These are phyloP conservation scores for Limnodromus scolopaceus DNA, from an alignment of 2,797 vertebrate species.

Conservation along the genomic window DNA sequence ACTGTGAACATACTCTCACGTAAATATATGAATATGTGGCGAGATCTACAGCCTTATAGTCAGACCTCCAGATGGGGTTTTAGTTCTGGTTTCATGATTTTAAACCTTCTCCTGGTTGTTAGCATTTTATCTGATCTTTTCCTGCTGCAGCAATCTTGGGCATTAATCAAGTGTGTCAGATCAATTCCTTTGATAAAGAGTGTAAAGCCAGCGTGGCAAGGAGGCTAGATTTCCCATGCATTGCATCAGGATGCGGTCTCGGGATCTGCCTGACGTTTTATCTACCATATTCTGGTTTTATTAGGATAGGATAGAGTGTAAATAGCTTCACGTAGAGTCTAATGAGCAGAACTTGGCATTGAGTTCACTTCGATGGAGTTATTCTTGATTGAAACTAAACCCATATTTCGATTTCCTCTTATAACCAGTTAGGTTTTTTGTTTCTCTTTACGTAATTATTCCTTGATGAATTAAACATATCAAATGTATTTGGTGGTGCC, in stretches of 20 bases:
- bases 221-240: not conserved
- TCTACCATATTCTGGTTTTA: not conserved
- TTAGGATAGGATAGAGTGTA: not conserved
- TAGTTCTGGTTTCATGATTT: not conserved
- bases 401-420: not conserved
- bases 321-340: not conserved
- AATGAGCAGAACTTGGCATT: not conserved
- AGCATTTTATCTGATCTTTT: not conserved
- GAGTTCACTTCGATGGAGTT: not conserved
- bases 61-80: not conserved
- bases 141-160: not conserved
- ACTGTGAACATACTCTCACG: not conserved
- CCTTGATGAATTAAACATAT: not conserved
- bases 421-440: not conserved
- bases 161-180: not conserved
- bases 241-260: not conserved
- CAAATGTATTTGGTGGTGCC: not conserved
- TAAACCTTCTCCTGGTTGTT: not conserved
- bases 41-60: not conserved
- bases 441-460: not conserved
- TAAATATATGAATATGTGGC: not conserved
- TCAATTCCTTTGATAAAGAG: not conserved
- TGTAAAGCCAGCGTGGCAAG: not conserved
- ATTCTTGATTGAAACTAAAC: not conserved
- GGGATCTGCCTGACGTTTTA: not conserved